Evolutionary conservation across 2,797 vertebrate species (phyloP), one percentile per base, ranked within the genome.

Genomic region (Nasua narica): DNA sequence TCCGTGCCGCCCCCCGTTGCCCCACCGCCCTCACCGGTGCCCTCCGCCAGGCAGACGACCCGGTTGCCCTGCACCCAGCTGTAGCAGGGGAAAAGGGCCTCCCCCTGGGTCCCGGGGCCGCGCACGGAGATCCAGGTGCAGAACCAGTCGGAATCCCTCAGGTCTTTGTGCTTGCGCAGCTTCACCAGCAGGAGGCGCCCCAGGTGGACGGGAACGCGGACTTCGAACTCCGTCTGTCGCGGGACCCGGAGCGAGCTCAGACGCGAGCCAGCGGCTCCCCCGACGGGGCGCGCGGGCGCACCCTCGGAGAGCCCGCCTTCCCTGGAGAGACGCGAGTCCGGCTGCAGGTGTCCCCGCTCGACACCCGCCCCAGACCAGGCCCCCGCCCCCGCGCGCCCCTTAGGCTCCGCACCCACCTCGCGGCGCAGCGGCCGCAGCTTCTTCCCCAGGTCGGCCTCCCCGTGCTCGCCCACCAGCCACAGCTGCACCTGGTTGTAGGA

Each of bases 401-500:
- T 25, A 10, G 5, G 2, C 12, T 40, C 29, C 0, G 15, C 90
- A 37, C 88, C 98, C 43, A 99, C 98, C 8, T 98, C 98, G 87
- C 98, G 98, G 62, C 97, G 83, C 54, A 46, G 29, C 1, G n/a
- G 78, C 65, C 97, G 94, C 95, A 98, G 98, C 91, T 98, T 95
- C 85, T 98, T 62, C 18, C 99, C 99, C 62, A 97, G 98, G 84
- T 99, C 98, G 60, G 98, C 99, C 92, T 99, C 98, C 3, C 98
- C 97, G 1, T 86, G 97, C 93, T 99, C 98, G 4, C 99, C 99
- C 85, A 99, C 97, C 92, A 99, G 96, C 21, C 99, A 99, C 93
- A 99, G 90, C 58, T 91, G 99, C 91, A 99, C 98, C 90, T 97
- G 98, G 98, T 99, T 99, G 97, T 97, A 98, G 74, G 98, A 99